Evolutionary conservation across 1,140 invertebrate genomes (phyloP).

Genomic region (Drosophila azteca): DNA sequence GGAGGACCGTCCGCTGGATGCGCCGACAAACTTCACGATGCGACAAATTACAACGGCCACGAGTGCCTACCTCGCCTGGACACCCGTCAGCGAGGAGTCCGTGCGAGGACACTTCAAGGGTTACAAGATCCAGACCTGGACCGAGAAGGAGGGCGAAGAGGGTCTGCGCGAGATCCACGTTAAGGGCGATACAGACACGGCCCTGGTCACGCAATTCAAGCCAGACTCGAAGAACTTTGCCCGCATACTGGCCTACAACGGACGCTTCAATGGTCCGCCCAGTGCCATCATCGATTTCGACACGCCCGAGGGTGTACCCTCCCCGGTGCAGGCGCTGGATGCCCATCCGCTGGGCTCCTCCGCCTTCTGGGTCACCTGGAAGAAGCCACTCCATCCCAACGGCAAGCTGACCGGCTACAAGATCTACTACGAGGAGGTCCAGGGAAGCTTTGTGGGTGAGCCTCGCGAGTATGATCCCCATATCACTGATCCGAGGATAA

Average conservation of each 20-base stretch:
- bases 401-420: conserved; percentile 96
- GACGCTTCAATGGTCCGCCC: conserved; percentile 94
- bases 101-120: conserved; percentile 96
- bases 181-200: conserved; percentile 88
- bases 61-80: conserved; percentile 92
- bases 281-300: conserved; percentile 93
- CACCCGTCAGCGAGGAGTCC: conserved; percentile 89
- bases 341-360: conserved; percentile 94
- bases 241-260: conserved; percentile 95
- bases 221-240: conserved; percentile 96
- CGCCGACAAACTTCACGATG: conserved; percentile 93
- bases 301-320: conserved; percentile 96
- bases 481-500: conserved; percentile 90
- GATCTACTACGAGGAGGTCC: conserved; percentile 94
- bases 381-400: conserved; percentile 96
- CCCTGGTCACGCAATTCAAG: conserved; percentile 92
- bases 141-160: conserved; percentile 90
- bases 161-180: conserved; percentile 91
- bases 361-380: conserved; percentile 95
- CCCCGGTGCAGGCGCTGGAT: conserved; percentile 92
- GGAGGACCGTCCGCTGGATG: conserved; percentile 93
- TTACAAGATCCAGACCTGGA: conserved; percentile 98
- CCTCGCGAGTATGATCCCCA: conserved; percentile 89
- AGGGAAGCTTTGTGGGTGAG: conserved; percentile 88
- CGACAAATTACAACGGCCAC: conserved; percentile 89